Base-by-base conservation (phyloP, 2,888 invertebrate genomes). In the Prosopocoilus inquinatus region DNA sequence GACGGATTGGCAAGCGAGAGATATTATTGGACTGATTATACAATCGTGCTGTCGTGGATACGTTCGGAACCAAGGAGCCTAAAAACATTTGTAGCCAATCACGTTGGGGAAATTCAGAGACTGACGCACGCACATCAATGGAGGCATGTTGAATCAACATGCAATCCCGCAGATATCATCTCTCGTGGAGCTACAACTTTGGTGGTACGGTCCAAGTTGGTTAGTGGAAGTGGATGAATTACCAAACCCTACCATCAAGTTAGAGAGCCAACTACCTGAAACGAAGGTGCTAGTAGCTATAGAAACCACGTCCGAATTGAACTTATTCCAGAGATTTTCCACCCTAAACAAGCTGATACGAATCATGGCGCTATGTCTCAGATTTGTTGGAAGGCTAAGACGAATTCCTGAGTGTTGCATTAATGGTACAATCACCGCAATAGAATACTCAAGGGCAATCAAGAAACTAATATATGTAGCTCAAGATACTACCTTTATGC, bases 21-120 rank as follows among this genome's bases (percentile, higher is more conserved):
- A 3, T 45, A 38, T 48, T 57, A 38, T 33, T 66, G 62, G 61
- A 60, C 63, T 1, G 61, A 64, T 41, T 62, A 60, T 1, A 53
- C 20, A 35, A 64, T 66, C 34, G 58, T 58, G 2, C 38, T 60
- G 12, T 39, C 59, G n/a, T 62, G 60, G 55, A 35, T 59, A 28
- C 15, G 15, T 3, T 35, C 38, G 2, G 12, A 28, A 1, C 47
- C 57, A 8, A 49, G 50, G 15, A 20, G 9, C 9, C 60, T 56
- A 50, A 58, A 60, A 15, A 50, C 50, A 8, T 58, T 63, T 49
- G 60, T 61, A 13, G 46, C 58, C 9, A 63, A 63, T 46, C 50
- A 62, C 9, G 58, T 62, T 9, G 38, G 51, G 1, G 55, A 62
- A 50, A 64, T 61, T 39, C 62, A 45, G 9, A 28, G 16, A 15